phyloP scores from a whole-genome alignment of 1,140 invertebrate species.

The Zaprionus camerounensis region DNA sequence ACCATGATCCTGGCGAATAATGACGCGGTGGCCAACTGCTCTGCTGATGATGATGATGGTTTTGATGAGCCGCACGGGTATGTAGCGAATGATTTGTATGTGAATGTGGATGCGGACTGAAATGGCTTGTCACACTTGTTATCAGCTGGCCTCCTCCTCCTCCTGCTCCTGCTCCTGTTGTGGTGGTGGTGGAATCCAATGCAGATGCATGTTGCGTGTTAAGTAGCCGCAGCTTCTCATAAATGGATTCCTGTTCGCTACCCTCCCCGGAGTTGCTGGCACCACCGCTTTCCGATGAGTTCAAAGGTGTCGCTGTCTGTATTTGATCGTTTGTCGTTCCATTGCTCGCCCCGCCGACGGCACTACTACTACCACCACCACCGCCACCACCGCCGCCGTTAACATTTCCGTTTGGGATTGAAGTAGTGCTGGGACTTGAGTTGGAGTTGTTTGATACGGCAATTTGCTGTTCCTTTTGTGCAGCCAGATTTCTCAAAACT shows the following conservation, averaged over 20 bases:
- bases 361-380: background rate
- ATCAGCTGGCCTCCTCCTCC: slow-evolving; percentile 21
- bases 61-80: slow-evolving; percentile 9
- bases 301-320: slow-evolving; percentile 74
- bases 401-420: slow-evolving; percentile 24
- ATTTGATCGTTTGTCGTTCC: slow-evolving; percentile 40
- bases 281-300: slow-evolving; percentile 74
- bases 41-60: slow-evolving; percentile 45
- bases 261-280: slow-evolving; percentile 84
- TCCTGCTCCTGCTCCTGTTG: background rate
- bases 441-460: slow-evolving; percentile 25
- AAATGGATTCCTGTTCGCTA: slow-evolving; percentile 88
- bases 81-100: slow-evolving; percentile 34
- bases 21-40: slow-evolving; percentile 69
- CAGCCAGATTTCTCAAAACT: slow-evolving; percentile 96
- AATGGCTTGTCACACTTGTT: slow-evolving; percentile 49
- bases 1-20: slow-evolving; percentile 73
- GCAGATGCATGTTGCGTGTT: slow-evolving; percentile 87
- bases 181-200: slow-evolving; percentile 22
- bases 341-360: background rate
- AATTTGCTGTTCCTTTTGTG: slow-evolving; percentile 92
- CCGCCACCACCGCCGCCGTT: background rate
- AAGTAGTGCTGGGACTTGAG: background rate
- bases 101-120: slow-evolving; percentile 36
- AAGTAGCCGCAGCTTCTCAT: slow-evolving; percentile 93